These are phyloP conservation scores for Tupaia chinensis DNA, from an alignment of 2,113 vertebrate species.

Conservation along the genomic window DNA sequence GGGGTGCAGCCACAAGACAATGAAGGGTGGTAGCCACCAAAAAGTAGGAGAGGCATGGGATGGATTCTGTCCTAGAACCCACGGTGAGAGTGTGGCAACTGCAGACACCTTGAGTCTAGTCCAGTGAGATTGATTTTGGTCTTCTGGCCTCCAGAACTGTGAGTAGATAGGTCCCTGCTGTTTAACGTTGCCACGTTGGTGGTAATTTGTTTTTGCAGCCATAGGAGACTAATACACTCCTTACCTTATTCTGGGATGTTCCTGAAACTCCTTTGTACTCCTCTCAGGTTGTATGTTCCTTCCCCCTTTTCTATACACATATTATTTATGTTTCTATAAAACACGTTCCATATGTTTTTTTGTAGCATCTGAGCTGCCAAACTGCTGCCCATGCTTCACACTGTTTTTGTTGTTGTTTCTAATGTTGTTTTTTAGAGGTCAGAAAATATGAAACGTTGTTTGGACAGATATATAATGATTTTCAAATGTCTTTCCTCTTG, in stretches of 20 bases:
- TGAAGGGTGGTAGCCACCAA: accelerated
- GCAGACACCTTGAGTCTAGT: not conserved
- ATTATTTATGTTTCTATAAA: constrained; percentile 38
- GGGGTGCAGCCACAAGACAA: not conserved
- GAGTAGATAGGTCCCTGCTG: not conserved
- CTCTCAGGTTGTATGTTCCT: not conserved
- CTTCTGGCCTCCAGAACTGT: not conserved
- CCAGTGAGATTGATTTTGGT: not conserved
- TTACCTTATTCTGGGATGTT: not conserved
- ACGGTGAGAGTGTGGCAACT: no score
- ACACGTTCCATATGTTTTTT: constrained; percentile 12
- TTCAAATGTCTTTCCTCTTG: constrained; percentile 36
- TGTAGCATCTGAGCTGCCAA: constrained; percentile 6
- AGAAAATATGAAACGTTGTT: constrained; percentile 13
- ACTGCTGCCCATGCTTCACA: not conserved
- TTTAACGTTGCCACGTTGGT: not conserved
- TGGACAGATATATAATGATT: constrained; percentile 8
- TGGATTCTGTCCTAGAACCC: not conserved
- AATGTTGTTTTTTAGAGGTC: not conserved
- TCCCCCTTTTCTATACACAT: not conserved
- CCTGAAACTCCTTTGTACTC: not conserved
- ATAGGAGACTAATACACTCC: not conserved
- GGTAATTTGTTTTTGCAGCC: not conserved
- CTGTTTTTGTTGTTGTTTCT: not conserved
- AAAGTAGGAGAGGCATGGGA: not conserved